Conservation (phyloP, 2,888 invertebrate species). For the Tiliacea citrago region DNA sequence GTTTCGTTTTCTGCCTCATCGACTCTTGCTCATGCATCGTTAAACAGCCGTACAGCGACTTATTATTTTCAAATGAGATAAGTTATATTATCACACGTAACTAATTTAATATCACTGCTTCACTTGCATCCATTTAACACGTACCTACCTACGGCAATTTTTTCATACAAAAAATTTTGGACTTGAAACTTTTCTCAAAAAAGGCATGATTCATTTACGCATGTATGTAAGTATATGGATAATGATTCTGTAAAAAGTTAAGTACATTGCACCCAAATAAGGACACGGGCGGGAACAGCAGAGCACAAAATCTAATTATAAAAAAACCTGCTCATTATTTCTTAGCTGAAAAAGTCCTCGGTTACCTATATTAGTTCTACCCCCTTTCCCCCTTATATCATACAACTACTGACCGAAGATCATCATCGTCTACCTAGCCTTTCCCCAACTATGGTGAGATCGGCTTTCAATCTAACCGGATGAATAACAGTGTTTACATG, state of each 20-base stretch:
- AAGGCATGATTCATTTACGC: neutral
- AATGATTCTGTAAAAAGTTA: neutral
- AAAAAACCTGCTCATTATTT: too few species aligned
- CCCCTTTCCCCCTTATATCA: neutral
- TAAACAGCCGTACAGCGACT: constrained; percentile 6
- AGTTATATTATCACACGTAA: constrained; percentile 6
- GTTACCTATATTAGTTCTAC: neutral
- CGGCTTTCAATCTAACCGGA: too few species aligned
- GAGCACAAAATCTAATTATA: too few species aligned
- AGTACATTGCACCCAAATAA: neutral
- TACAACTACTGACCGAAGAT: neutral
- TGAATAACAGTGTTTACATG: too few species aligned
- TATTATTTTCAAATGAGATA: constrained; percentile 21
- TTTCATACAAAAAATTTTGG: too few species aligned
- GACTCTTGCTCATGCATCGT: constrained; percentile 19
- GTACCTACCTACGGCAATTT: neutral
- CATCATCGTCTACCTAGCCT: too few species aligned
- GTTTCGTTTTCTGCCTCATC: constrained; percentile 52
- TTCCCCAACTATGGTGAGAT: too few species aligned
- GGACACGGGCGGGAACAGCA: neutral
- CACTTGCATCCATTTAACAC: neutral
- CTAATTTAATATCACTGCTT: constrained; percentile 10
- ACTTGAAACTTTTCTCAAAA: neutral
- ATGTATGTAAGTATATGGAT: neutral
- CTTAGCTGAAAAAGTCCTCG: neutral